Evolutionary conservation across 2,113 vertebrate species (phyloP).

Genomic region (Corapipo altera): DNA sequence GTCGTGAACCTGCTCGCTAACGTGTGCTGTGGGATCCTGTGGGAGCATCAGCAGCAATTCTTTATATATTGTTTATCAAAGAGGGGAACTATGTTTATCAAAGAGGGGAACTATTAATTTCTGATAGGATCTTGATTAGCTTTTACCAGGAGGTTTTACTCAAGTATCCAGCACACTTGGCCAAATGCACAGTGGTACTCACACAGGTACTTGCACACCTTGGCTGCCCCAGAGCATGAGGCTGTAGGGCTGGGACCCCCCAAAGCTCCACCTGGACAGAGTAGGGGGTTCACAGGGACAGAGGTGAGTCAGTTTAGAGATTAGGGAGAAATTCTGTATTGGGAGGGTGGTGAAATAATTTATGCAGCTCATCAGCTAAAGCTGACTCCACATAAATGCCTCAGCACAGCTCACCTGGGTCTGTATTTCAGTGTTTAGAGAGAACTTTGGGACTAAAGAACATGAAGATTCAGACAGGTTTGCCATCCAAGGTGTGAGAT

Average conservation of each 20-base stretch:
- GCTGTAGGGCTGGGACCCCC: fast-evolving
- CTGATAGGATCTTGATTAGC: background rate
- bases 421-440: background rate
- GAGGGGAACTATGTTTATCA: background rate
- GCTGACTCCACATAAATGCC: fast-evolving
- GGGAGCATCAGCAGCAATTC: background rate
- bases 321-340: background rate
- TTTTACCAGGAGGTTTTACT: background rate
- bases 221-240: fast-evolving
- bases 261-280: fast-evolving
- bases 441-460: background rate
- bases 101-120: background rate
- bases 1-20: background rate
- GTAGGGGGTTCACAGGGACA: background rate
- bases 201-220: background rate
- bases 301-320: background rate
- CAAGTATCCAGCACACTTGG: background rate
- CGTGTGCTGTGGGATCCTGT: background rate
- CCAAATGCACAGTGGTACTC: background rate
- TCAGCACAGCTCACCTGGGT: fast-evolving
- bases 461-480: background rate
- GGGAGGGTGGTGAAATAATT: background rate
- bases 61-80: background rate
- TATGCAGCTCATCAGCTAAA: background rate
- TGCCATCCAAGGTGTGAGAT: background rate